These are phyloP conservation scores for Microtus ochrogaster DNA, from an alignment of 2,113 vertebrate genomes.

Conservation along the genomic window DNA sequence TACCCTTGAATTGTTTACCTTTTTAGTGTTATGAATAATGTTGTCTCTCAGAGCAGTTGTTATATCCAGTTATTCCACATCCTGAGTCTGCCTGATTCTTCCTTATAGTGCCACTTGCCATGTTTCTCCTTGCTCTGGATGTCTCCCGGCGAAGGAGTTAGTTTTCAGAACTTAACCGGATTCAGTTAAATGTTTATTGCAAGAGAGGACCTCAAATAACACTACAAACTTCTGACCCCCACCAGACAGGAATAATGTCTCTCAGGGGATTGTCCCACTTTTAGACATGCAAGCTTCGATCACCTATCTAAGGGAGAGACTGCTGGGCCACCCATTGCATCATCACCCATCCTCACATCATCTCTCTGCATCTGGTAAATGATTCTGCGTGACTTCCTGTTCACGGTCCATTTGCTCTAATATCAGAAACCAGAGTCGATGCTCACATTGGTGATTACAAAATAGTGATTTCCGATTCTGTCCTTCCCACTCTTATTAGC, in stretches of 20 bases:
- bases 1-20: background rate
- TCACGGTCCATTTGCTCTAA: background rate
- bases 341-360: background rate
- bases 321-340: background rate
- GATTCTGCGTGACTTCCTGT: background rate
- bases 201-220: background rate
- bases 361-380: background rate
- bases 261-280: background rate
- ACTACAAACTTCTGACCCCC: background rate
- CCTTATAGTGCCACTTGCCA: background rate
- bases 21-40: background rate
- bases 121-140: background rate
- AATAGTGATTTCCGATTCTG: slow-evolving; percentile 27
- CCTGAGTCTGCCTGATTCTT: slow-evolving; percentile 5
- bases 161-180: background rate
- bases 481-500: background rate
- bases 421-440: background rate
- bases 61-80: background rate
- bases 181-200: background rate
- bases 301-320: background rate
- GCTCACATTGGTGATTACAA: slow-evolving; percentile 11
- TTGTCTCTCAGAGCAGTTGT: background rate
- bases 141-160: background rate
- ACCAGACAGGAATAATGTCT: background rate
- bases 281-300: background rate